Evolutionary conservation across 2,113 vertebrate species (phyloP), one percentile per base, ranked within the genome.

Genomic region (Sceloporus undulatus): DNA sequence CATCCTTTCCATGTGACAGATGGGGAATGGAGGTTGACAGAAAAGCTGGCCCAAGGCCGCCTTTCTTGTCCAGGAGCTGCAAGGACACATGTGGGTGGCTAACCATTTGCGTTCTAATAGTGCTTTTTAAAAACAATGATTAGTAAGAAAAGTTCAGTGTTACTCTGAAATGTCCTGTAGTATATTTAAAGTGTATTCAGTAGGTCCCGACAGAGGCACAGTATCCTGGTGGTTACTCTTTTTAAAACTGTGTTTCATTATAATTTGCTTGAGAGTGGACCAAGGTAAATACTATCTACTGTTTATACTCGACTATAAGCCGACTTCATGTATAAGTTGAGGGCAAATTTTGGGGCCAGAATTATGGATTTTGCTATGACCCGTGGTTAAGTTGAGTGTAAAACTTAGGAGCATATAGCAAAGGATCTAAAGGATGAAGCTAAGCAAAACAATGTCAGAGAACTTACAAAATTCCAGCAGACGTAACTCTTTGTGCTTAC

Each of bases 1-100:
- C 86, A 66, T 87, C 56, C 11, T 87, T 82, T 79, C 29, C 25
- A 11, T n/a, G 27, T 52, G 71, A 38, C 86, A 87, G 71, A 87
- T 87, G 86, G 86, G 79, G 79, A 87, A 27, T 23, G 79, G 79
- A 82, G 79, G 86, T 82, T 76, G 79, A 75, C 79, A 66, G 40
- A 52, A n/a, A 82, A 76, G 27, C 27, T 34, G 25, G 59, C 40
- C 73, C 79, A 76, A 82, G 86, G 59, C 38, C 1, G 40, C 79
- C 71, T 56, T 38, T 82, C 56, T 87, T 52, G 40, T 76, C 79
- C 79, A 76, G 71, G 27, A 76, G 73, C 52, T 87, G 56, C 3
- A 19, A 87, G 86, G 79, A 82, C 86, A 76, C 66, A 25, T 65
- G 79, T 87, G 79, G 86, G 86, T 65, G 79, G 79, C 14, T 87